These are phyloP conservation scores for Callaeas wilsoni DNA, from an alignment of 2,113 vertebrate species.

Conservation along the genomic window DNA sequence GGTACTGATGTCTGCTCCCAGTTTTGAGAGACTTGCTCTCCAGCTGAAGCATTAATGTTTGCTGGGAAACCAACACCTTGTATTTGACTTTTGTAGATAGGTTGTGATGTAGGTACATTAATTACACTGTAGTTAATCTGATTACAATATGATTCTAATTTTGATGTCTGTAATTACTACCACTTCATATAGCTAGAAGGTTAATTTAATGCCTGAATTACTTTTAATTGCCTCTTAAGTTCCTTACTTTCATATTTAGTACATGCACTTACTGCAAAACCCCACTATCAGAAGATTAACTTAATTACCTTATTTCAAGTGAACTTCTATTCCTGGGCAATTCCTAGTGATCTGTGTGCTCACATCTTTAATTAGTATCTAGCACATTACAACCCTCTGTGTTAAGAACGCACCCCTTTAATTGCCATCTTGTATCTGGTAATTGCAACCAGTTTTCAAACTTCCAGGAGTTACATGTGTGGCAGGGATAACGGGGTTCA, in stretches of 20 bases:
- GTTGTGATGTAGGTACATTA: slow-evolving; percentile 1
- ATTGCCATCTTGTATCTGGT: neutral
- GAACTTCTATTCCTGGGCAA: slow-evolving; percentile 37
- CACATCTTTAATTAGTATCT: slow-evolving; percentile 22
- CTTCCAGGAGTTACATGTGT: neutral
- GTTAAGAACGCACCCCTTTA: neutral
- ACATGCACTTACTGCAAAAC: slow-evolving; percentile 35
- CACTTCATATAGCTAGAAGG: slow-evolving; percentile 32
- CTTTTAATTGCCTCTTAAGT: slow-evolving; percentile 54
- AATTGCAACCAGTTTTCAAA: neutral
- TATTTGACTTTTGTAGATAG: neutral
- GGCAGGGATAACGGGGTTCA: neutral
- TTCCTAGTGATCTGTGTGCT: slow-evolving; percentile 26
- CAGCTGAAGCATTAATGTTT: neutral
- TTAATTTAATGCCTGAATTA: slow-evolving; percentile 64
- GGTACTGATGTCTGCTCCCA: neutral
- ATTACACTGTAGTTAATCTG: slow-evolving; percentile 42
- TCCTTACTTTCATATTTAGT: slow-evolving; percentile 40
- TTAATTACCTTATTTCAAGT: slow-evolving; percentile 51
- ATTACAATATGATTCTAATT: slow-evolving; percentile 54
- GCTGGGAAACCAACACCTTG: neutral
- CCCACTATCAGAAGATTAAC: slow-evolving; percentile 55
- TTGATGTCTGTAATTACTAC: slow-evolving; percentile 43
- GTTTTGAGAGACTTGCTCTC: neutral
- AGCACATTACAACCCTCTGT: neutral